Base-by-base conservation (phyloP, 2,113 vertebrate genomes). In the Semicossyphus pulcher region DNA sequence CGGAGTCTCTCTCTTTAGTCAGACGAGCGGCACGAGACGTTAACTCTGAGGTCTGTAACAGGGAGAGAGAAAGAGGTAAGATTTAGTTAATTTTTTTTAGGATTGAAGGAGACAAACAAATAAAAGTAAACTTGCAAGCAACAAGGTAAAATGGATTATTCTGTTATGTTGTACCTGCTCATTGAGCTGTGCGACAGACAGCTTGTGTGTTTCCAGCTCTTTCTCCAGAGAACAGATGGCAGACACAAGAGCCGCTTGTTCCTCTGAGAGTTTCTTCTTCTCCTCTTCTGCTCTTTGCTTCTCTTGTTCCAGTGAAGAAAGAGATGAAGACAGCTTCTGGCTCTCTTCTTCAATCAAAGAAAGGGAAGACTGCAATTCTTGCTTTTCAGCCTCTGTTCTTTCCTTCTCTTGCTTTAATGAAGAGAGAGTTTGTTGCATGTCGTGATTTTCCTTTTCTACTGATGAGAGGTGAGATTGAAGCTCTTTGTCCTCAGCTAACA, bases 1-100 rank as follows among this genome's bases (percentile, higher is more conserved):
- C 91, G 41, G 82, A 84, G 18, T 95, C 93, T 64, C 86, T 94
- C 61, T 95, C 94, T 75, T 95, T 95, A 64, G 93, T 90, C 60
- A 96, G 70, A 5, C 92, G 88, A 69, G 78, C 37, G 0, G 78
- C 20, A 16, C 73, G 62, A 7, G 78, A 45, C 8, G 93, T 92
- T 23, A 86, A 26, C 67, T 92, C 92, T 0, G 89, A 92, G 25
- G 66, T 80, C 96, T 97, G 81, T 7, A 60, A 8, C 2, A 0
- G 31, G 36, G 0, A 7, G 29, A 20, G 3, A 44, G 9, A 44
- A 7, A 20, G 20, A 3, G 7, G 16, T 8, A 1, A n/a, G 41
- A 44, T 44, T 6, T n/a, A 44, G 41, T 32, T 34, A 34, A 34
- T 7, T 25, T 18, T 26, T 29, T 39, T 20, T 10, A 23, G 51